Evolutionary conservation across 2,888 invertebrate species (phyloP), one percentile per base, ranked within the genome.

Genomic region (Sarcophaga caerulescens): DNA sequence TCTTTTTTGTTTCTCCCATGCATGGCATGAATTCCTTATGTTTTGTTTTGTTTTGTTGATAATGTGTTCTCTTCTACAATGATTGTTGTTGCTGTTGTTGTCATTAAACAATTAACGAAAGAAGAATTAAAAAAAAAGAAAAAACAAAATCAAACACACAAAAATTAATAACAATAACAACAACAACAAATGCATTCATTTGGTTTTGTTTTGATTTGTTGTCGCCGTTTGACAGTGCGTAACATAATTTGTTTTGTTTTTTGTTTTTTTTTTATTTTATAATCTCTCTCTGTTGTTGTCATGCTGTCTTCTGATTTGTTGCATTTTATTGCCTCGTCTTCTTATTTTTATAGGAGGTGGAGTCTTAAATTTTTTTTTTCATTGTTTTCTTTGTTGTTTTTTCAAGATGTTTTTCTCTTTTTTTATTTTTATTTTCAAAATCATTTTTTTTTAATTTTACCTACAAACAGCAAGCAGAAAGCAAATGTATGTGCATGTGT

Each of bases 261-360:
- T 35, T 69, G 68, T 45, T 69, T 71, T 75, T 45, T 73, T 59
- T 57, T 75, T 35, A 10, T 35, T 35, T 35, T 35, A 35, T 10
- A 35, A 35, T 35, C 35, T 60, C 35, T 60, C 69, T 74, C 47
- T 35, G 59, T 59, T 65, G 76, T 44, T 76, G 12, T 71, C 21
- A 35, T 62, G 68, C 86, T 66, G 86, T 81, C 81, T 86, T 86
- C 86, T 86, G 86, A 86, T 86, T 86, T 86, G 86, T 74, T 86
- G 86, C 84, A 84, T 86, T 86, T 85, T 57, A 70, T 63, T 74
- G 35, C 8, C 35, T 35, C 35, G 2, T 84, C 57, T 77, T 71
- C 62, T 84, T 77, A 77, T 84, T 86, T 81, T 86, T 69, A 77
- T 70, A 68, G 84, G 84, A 86, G 86, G 86, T 81, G 86, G 86